Evolutionary conservation across 2,113 vertebrate species (phyloP), one percentile per base, ranked within the genome.

Genomic region (Sebastes schlegelii): DNA sequence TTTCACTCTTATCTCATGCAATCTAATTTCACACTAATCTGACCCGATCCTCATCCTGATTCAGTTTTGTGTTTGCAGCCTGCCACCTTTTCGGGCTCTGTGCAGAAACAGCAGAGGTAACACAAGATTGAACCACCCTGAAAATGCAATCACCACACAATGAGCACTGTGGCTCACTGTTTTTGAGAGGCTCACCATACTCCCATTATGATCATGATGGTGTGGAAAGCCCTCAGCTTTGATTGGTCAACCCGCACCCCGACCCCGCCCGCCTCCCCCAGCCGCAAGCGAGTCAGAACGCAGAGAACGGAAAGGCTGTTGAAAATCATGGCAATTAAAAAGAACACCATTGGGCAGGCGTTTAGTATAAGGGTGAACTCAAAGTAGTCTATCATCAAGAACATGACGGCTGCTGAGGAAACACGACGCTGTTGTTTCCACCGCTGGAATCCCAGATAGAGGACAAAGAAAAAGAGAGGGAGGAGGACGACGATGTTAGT

Each of bases 101-200:
- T 76, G 74, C 0, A 76, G 48, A 8, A 64, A 54, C 17, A 76
- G 26, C 51, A 77, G 51, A 16, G 62, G 62, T 17, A 57, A 26
- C n/a, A 66, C 74, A 13, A 57, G 8, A 13, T 1, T 17, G 13
- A 66, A 0, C 40, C 8, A 45, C 0, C 0, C 1, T 11, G 1
- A 0, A 5, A 14, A 0, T 0, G 0, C 0, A 3, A 2, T 0
- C 34, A 6, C 0, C 14, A 5, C 0, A 19, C 9, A 26, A 8
- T 0, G 0, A 9, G 6, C 46, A 0, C 8, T 0, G 6, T 1
- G 1, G 5, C 1, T 23, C 6, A 16, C 8, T 9, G 4, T 11
- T 45, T 2, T 4, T 23, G 12, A 43, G 17, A 1, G 3, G 1
- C 0, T 0, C 49, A 34, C 34, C 34, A 34, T 4, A 34, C 34